These are phyloP conservation scores for Aelia acuminata DNA, from an alignment of 2,888 invertebrate genomes.

Conservation along the genomic window DNA sequence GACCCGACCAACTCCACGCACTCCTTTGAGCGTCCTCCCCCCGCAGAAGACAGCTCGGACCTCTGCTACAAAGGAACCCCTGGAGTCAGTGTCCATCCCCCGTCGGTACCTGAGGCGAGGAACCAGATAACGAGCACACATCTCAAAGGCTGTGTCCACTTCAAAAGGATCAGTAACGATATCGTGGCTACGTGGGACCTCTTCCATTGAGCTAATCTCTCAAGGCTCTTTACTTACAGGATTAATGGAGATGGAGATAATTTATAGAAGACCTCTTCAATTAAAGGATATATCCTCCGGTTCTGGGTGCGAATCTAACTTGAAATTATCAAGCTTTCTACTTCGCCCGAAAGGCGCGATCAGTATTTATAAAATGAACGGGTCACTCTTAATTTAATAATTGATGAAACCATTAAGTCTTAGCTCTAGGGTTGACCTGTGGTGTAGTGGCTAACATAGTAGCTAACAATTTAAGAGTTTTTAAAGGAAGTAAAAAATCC, in stretches of 20 bases:
- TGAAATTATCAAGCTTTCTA: no score
- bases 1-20: background rate
- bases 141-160: background rate
- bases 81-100: background rate
- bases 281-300: no score
- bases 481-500: no score
- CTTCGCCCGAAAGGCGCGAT: no score
- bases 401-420: no score
- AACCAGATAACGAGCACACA: constrained; percentile 34
- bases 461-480: no score
- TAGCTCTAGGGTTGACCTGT: no score
- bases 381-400: no score
- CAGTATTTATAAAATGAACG: no score
- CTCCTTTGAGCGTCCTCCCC: background rate
- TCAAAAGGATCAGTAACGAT: constrained; percentile 32
- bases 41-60: background rate
- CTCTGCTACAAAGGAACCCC: background rate
- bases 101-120: background rate
- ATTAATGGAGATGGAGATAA: background rate
- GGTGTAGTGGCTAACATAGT: no score
- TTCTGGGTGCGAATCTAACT: no score
- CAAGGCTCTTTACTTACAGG: constrained; percentile 1
- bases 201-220: background rate
- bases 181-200: background rate
- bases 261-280: background rate